Evolutionary conservation across 2,113 vertebrate genomes (phyloP).

Genomic region (Haemorhous mexicanus): DNA sequence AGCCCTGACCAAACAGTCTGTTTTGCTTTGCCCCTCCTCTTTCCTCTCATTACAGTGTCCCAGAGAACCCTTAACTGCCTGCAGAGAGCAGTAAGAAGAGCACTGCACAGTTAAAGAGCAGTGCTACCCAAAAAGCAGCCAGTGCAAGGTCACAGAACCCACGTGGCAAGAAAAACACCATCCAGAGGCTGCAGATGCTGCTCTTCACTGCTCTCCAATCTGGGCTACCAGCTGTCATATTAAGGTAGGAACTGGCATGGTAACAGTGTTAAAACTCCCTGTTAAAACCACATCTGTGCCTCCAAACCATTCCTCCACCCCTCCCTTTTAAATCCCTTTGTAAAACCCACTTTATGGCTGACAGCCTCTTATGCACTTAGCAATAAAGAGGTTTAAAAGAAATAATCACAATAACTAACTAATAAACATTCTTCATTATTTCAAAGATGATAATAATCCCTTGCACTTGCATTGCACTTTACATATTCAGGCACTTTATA

Average conservation of each 20-base stretch:
- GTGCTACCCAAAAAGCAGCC: neutral
- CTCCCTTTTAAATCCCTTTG: conserved; percentile 11
- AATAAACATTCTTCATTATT: conserved; percentile 66
- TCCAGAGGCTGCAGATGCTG: neutral
- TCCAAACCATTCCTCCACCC: neutral
- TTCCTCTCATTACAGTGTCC: neutral
- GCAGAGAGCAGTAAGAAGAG: neutral
- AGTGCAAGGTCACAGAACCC: neutral
- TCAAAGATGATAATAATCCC: conserved; percentile 49
- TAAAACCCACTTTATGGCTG: conserved; percentile 35
- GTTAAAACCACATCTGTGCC: neutral
- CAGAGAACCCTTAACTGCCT: neutral
- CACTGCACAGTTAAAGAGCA: too few species aligned
- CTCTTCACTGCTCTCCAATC: neutral
- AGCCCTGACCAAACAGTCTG: accelerated
- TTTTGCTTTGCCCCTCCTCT: neutral
- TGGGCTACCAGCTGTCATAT: neutral
- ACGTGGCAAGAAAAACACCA: neutral
- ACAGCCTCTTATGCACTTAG: conserved; percentile 16
- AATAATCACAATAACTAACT: conserved; percentile 60
- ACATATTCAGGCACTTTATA: conserved; percentile 59
- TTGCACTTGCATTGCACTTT: conserved; percentile 42
- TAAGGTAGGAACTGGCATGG: neutral
- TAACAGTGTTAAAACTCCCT: neutral
- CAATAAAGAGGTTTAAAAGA: conserved; percentile 56